Percentiles rank a stretch among this genome's conserved stretches.
These are phyloP conservation scores for Scytalopus superciliaris DNA, from an alignment of 2,113 vertebrate genomes.

Conservation along the genomic window DNA sequence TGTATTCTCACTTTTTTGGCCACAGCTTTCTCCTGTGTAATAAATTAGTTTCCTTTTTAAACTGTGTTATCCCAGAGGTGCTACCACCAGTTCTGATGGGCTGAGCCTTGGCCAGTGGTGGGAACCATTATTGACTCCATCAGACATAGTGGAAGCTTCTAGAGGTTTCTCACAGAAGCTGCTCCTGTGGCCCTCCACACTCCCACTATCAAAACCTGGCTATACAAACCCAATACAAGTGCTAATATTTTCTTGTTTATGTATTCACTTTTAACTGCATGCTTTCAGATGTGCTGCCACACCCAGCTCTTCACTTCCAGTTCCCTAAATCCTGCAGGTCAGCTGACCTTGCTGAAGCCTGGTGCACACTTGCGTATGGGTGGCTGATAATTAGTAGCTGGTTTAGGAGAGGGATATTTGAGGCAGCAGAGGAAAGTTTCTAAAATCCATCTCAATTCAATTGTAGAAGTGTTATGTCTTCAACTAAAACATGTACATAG, in stretches of 20 bases:
- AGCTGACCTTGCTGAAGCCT: accelerated
- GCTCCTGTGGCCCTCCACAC: not conserved
- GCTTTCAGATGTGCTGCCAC: not conserved
- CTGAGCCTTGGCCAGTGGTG: not conserved
- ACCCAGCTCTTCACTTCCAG: not conserved
- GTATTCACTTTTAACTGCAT: not conserved
- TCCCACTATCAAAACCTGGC: not conserved
- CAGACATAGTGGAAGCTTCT: not conserved
- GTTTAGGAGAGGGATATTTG: not conserved
- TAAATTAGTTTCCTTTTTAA: not conserved
- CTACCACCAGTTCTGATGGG: too few relatives aligned
- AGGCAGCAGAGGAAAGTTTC: not conserved
- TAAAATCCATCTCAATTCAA: not conserved
- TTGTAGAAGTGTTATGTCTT: not conserved
- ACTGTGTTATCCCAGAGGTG: not conserved
- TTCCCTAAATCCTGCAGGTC: not conserved
- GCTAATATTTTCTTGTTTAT: not conserved
- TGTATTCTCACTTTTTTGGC: not conserved
- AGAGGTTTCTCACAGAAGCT: not conserved
- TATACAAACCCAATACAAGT: not conserved
- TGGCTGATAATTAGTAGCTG: not conserved
- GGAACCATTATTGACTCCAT: not conserved
- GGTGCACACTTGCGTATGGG: not conserved
- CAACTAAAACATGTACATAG: not conserved
- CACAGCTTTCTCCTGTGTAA: not conserved